Evolutionary conservation across 1,140 invertebrate species (phyloP).

Genomic region (Drosophila pectinifera): DNA sequence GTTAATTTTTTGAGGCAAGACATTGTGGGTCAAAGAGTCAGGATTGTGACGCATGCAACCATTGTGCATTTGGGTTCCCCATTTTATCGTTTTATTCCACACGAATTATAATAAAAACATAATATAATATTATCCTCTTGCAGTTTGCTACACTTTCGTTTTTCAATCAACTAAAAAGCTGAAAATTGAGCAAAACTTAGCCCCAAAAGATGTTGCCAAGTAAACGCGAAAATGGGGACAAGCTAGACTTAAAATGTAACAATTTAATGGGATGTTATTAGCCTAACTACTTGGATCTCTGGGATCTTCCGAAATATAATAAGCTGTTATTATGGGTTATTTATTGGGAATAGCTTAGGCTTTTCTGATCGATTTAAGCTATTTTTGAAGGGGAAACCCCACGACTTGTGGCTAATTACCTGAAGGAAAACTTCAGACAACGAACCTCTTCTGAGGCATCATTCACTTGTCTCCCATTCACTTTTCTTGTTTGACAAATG

Average conservation of each 20-base stretch:
- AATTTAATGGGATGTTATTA: conserved; percentile 41
- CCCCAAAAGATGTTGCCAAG: conserved; percentile 20
- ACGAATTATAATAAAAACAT: conserved; percentile 15
- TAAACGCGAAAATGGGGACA: conserved; percentile 43
- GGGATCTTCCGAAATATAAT: conserved; percentile 26
- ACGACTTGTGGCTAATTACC: conserved; percentile 10
- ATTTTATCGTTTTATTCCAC: conserved; percentile 9
- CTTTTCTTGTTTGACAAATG: conserved; percentile 32
- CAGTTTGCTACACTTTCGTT: conserved; percentile 51
- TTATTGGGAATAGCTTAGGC: conserved; percentile 12
- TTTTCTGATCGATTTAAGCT: not conserved
- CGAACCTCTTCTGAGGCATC: not conserved
- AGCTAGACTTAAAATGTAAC: conserved; percentile 24
- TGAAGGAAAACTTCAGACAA: not conserved
- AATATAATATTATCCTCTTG: conserved; percentile 31
- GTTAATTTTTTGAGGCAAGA: conserved; percentile 45
- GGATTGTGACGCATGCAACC: conserved; percentile 65
- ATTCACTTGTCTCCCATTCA: conserved; percentile 24
- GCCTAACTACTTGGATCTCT: not conserved
- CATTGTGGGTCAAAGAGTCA: conserved; percentile 75
- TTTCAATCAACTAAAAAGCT: conserved; percentile 28
- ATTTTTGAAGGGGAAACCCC: conserved; percentile 7
- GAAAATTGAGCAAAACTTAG: conserved; percentile 25
- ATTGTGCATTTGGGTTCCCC: conserved; percentile 32
- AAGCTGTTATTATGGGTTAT: conserved; percentile 27